Evolutionary conservation across 2,888 invertebrate species (phyloP).

Genomic region (Eustalomyia histrio): DNA sequence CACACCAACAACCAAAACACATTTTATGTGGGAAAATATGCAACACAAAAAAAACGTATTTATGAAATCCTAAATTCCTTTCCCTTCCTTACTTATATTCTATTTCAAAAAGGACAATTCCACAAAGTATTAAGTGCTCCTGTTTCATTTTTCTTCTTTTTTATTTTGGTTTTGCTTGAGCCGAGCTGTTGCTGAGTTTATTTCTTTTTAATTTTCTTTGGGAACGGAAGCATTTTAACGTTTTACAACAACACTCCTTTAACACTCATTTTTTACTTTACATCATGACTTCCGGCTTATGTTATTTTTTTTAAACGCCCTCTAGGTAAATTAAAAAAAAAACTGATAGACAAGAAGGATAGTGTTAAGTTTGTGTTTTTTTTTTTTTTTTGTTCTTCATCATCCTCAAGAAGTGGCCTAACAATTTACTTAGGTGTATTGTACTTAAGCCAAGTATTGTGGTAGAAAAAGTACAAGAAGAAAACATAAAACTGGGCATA

Average conservation of each 20-base stretch:
- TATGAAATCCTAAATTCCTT: conserved; percentile 57
- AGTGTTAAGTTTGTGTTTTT: conserved; percentile 34
- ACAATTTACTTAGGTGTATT: conserved; percentile 57
- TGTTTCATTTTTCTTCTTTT: not conserved
- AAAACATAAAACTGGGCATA: conserved; percentile 34
- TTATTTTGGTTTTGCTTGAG: not conserved
- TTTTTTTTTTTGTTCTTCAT: conserved; percentile 28
- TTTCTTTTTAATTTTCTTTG: not conserved
- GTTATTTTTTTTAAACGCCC: conserved; percentile 67
- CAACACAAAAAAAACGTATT: conserved; percentile 46
- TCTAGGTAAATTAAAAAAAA: conserved; percentile 73
- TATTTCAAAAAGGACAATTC: conserved; percentile 23
- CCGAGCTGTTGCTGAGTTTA: conserved; percentile 11
- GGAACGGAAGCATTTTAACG: conserved; percentile 56
- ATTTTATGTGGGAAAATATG: conserved; percentile 50
- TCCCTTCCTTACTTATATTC: conserved; percentile 25
- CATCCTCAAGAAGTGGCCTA: conserved; percentile 44
- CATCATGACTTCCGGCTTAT: conserved; percentile 66
- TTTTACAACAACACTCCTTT: conserved; percentile 51
- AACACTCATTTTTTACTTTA: conserved; percentile 43
- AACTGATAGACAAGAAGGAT: conserved; percentile 48
- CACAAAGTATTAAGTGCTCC: conserved; percentile 38
- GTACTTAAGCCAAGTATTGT: conserved; percentile 50
- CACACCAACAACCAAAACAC: not conserved
- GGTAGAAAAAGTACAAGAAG: conserved; percentile 60